A percentile compares a stretch with the other conserved stretches of the same genome.
Evolutionary conservation across 2,113 vertebrate species (phyloP).

Genomic region (cat (Felis catus)): DNA sequence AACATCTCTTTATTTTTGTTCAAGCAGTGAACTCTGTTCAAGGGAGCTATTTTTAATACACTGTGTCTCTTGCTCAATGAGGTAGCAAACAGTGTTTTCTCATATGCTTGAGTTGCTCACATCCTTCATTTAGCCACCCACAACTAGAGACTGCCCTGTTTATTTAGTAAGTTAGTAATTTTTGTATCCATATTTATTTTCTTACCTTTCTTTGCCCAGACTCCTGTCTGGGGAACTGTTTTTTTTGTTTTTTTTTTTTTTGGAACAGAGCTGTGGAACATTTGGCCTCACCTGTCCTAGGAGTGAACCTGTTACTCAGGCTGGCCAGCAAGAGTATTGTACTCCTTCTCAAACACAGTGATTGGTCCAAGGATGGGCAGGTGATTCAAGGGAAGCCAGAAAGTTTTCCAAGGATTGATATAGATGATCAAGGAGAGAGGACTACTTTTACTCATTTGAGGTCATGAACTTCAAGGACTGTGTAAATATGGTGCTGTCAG

Average conservation of each 20-base stretch:
- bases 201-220: not conserved
- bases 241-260: constrained; percentile 14
- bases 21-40: not conserved
- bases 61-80: not conserved
- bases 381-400: not conserved
- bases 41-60: constrained; percentile 42
- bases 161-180: not conserved
- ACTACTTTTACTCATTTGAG: not conserved
- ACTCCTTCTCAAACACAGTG: not conserved
- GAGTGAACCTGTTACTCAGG: not conserved
- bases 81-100: not conserved
- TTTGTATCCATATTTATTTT: not conserved
- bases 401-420: not conserved
- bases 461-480: not conserved
- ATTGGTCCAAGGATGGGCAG: not conserved
- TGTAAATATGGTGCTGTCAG: not conserved
- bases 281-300: not conserved
- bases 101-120: not conserved
- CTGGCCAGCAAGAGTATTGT: not conserved
- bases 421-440: not conserved
- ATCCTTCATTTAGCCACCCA: not conserved
- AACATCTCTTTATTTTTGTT: not conserved
- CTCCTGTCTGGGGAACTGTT: not conserved
- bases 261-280: not conserved
- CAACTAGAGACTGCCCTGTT: not conserved